Conservation (phyloP, 2,888 invertebrate genomes). For the Orthosia cruda region DNA sequence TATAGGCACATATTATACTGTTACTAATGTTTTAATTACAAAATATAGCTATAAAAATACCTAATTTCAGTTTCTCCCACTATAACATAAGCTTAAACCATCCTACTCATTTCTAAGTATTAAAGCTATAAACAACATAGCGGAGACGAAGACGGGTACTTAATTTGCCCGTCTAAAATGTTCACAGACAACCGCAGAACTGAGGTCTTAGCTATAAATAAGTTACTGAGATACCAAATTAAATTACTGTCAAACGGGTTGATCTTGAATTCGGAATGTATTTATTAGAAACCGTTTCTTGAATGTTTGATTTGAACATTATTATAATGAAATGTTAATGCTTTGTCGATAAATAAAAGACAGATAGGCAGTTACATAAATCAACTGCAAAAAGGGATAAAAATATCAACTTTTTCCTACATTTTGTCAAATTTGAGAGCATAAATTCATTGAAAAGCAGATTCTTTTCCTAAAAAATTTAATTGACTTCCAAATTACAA, state of each 20-base stretch:
- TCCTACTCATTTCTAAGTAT: background rate
- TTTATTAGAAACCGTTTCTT: slow-evolving; percentile 2
- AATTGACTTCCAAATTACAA: too few relatives aligned
- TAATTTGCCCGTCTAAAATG: slow-evolving; percentile 30
- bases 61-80: background rate
- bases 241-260: slow-evolving; percentile 7
- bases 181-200: slow-evolving; percentile 30
- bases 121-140: slow-evolving; percentile 18
- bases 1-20: too few relatives aligned
- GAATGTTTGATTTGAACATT: background rate
- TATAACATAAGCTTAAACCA: slow-evolving; percentile 5
- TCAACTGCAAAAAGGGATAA: too few relatives aligned
- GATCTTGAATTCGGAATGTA: slow-evolving; percentile 16
- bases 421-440: too few relatives aligned
- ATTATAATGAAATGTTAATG: background rate
- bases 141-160: slow-evolving; percentile 5
- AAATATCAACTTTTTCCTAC: too few relatives aligned
- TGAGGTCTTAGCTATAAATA: slow-evolving; percentile 9
- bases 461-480: too few relatives aligned
- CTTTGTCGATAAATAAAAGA: background rate
- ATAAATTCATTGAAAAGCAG: too few relatives aligned
- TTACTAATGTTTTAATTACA: too few relatives aligned
- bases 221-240: slow-evolving; percentile 12
- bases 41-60: background rate
- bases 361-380: too few relatives aligned